Base-by-base conservation (phyloP, 2,797 vertebrate genomes). In the Cynodonichthys magdalenae region DNA sequence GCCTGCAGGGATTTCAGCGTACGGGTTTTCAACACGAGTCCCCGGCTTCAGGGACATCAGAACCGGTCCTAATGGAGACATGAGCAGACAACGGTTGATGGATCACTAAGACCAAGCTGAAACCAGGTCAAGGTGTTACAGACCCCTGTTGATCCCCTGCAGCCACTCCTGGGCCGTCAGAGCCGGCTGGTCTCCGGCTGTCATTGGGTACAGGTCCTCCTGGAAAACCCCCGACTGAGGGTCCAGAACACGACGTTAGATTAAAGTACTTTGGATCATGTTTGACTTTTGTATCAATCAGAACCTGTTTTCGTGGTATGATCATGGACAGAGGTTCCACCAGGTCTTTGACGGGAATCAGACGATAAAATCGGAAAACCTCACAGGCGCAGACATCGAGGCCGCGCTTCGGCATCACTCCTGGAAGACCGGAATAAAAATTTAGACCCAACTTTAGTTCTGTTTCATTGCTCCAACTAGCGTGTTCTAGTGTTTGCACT, bases 381-480 rank as follows among this genome's bases (percentile, higher is more conserved):
- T 98, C 96, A 10, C 96, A 97, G 49, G 86, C 65, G 19, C 82
- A 88, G 18, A 97, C 94, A 6, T 97, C 93, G 65, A 98, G 90
- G 27, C 96, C 96, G 19, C 96, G 95, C 85, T 98, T 98, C 76
- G 96, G 95, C 95, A 98, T 96, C 44, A 91, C 71, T 66, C 94
- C 96, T 98, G 69, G 15, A 53, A 2, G 4, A 20, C 46, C 8
- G 6, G 3, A 46, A 34, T 34, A 10, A 34, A 10, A 34, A 34
- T 8, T 31, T 31, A 31, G 31, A 31, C 31, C 1, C 31, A 34
- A 34, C 31, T 34, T 34, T 34, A 8, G 7, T 7, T 34, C 8
- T 31, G 29, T 31, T 31, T 31, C 8, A 24, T 24, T 24, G 24
- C 24, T 24, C 24, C 24, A 24, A 24, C n/a, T n/a, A 24, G 24